Evolutionary conservation across 2,888 invertebrate species (phyloP), one percentile per base, ranked within the genome.

Genomic region (Steinernema hermaphroditum): DNA sequence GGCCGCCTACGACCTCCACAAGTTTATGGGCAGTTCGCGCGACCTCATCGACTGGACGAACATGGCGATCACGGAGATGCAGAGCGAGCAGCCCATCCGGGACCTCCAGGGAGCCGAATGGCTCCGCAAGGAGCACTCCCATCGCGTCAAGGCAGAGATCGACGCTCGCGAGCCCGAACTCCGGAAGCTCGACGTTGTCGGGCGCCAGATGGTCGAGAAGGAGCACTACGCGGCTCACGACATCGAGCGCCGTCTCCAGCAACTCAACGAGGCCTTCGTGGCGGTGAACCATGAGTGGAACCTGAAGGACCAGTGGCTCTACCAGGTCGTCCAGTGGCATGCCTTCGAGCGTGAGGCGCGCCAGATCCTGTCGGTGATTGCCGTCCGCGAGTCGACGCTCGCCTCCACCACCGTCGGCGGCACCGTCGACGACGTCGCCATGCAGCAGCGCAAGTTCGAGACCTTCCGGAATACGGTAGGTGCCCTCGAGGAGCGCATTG

Each of bases 331-430:
- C 76, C 94, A 96, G 88, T 90, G 95, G 83, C 95, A 96, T 88
- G 93, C 94, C 87, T 96, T 97, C 91, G 88, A 94, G 77, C 90
- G 96, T 1, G 97, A 97, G 88, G 94, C 94, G 16, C 93, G 94
- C 85, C 93, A 93, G 87, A 91, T 97, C 75, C 93, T 95, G 86
- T 93, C 93, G 77, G 90, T 93, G 16, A 93, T 94, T 76, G 91
- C 92, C 16, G 91, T 93, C 0, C 96, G 96, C 88, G 94, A 96
- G 88, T 89, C 75, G 1, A 81, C 84, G 19, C 74, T 85, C 14
- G 75, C 73, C 14, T 43, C 44, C 24, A 32, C n/a, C n/a, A 71
- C 69, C 8, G 44, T 73, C 29, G 62, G 82, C 27, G 78, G 78
- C 32, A 78, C 74, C 43, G 84, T 85, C 34, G 80, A 83, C 62